Percentiles rank a stretch among this genome's conserved stretches.
These are phyloP conservation scores for Hemiscyllium ocellatum DNA, from an alignment of 2,113 vertebrate species.

Conservation along the genomic window DNA sequence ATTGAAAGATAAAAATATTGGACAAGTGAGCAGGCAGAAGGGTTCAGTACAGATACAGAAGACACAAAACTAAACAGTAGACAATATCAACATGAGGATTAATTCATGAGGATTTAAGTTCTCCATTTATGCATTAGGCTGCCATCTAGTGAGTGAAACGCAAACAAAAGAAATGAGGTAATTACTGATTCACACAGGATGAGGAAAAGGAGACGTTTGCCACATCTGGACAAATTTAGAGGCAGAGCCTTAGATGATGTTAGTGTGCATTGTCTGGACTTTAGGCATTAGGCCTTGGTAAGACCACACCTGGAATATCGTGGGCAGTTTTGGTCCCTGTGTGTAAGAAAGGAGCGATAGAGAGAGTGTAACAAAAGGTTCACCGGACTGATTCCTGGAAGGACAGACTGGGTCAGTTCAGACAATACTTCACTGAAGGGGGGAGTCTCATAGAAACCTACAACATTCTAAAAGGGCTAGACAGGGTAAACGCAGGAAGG, in stretches of 20 bases:
- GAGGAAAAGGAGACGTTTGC: neutral
- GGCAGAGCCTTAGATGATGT: neutral
- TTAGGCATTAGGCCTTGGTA: neutral
- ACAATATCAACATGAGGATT: neutral
- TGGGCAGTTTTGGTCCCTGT: too few species aligned
- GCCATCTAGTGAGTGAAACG: neutral
- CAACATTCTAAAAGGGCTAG: too few species aligned
- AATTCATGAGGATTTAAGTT: neutral
- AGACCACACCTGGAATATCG: too few species aligned
- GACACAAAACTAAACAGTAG: neutral
- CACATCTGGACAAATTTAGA: neutral
- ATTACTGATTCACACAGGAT: neutral
- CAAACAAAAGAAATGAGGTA: neutral
- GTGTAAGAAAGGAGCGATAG: too few species aligned
- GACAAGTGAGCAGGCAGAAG: neutral
- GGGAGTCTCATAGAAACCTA: too few species aligned
- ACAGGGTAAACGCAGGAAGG: too few species aligned
- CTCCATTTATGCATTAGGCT: neutral
- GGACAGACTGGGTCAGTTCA: too few species aligned
- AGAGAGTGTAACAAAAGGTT: too few species aligned
- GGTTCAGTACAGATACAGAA: neutral
- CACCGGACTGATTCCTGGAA: too few species aligned
- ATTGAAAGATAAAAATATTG: neutral
- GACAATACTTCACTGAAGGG: too few species aligned
- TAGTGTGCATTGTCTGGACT: neutral